Percentiles rank a stretch among this genome's conserved stretches.
phyloP scores from a whole-genome alignment of 2,797 vertebrate genomes.

The Pagetopsis macropterus region DNA sequence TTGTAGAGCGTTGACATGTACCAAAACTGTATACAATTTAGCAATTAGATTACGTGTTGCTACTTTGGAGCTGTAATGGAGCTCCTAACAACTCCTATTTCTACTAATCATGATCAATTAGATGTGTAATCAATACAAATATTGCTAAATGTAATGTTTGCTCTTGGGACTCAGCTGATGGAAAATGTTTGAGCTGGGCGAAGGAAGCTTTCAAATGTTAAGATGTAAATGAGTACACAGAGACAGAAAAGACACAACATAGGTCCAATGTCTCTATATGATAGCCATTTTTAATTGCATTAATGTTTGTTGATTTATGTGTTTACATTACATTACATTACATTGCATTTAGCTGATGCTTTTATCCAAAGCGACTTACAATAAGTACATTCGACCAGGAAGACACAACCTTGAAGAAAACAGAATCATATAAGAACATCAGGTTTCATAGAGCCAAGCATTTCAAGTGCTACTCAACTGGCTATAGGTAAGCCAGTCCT shows the following conservation, averaged over 20 bases:
- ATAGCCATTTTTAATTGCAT: no score
- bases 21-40: slow-evolving; percentile 40
- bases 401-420: no score
- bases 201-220: background rate
- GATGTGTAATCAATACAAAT: slow-evolving; percentile 37
- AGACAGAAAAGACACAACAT: slow-evolving; percentile 1
- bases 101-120: slow-evolving; percentile 18
- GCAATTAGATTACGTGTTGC: slow-evolving; percentile 21
- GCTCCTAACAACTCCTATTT: slow-evolving; percentile 14
- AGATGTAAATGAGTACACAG: background rate
- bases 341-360: no score
- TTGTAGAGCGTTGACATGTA: slow-evolving; percentile 26
- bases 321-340: no score
- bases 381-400: no score
- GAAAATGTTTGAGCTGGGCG: slow-evolving; percentile 9
- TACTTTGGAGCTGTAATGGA: slow-evolving; percentile 5
- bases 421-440: no score
- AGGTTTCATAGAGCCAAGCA: no score
- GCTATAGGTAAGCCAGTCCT: no score
- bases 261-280: background rate
- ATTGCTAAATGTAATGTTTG: slow-evolving; percentile 24
- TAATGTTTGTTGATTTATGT: no score
- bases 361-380: no score
- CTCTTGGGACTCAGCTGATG: slow-evolving; percentile 5
- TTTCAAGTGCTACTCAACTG: no score